Conservation (phyloP, 2,797 vertebrate species). For the Peromyscus aztecus region DNA sequence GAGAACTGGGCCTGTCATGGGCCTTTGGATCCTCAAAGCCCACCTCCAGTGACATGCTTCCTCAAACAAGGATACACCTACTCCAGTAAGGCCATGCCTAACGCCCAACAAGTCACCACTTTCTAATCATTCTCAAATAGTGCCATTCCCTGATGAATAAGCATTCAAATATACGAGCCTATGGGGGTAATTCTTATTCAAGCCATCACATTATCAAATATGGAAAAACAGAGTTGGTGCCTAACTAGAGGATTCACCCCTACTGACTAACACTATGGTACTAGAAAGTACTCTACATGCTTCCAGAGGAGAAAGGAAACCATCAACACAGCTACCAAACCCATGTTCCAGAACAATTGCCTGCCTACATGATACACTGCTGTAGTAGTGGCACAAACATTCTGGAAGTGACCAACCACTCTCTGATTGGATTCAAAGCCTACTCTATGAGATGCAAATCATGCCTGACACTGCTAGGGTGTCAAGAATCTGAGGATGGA, state of each 20-base stretch:
- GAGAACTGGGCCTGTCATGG: not conserved
- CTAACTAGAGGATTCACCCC: not conserved
- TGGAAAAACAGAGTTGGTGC: not conserved
- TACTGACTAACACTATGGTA: not conserved
- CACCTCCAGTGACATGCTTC: not conserved
- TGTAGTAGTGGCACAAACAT: not conserved
- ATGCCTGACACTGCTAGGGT: not conserved
- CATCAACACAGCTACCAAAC: not conserved
- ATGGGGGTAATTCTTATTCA: not conserved
- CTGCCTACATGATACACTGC: not conserved
- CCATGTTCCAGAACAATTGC: too few species aligned
- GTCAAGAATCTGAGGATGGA: not conserved
- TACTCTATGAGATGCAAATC: not conserved
- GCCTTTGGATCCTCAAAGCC: not conserved
- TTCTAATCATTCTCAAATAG: not conserved
- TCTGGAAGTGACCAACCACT: not conserved
- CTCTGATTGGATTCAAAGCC: not conserved
- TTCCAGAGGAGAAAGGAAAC: not conserved
- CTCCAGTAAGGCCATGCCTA: not conserved
- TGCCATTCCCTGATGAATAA: not conserved
- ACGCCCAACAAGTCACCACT: not conserved
- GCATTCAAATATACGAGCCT: not conserved
- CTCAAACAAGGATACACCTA: not conserved
- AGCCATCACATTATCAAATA: not conserved
- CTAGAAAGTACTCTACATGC: not conserved